Percentiles rank a stretch among this genome's conserved stretches.
Evolutionary conservation across 2,888 invertebrate species (phyloP).

Genomic region (Papilio demoleus): DNA sequence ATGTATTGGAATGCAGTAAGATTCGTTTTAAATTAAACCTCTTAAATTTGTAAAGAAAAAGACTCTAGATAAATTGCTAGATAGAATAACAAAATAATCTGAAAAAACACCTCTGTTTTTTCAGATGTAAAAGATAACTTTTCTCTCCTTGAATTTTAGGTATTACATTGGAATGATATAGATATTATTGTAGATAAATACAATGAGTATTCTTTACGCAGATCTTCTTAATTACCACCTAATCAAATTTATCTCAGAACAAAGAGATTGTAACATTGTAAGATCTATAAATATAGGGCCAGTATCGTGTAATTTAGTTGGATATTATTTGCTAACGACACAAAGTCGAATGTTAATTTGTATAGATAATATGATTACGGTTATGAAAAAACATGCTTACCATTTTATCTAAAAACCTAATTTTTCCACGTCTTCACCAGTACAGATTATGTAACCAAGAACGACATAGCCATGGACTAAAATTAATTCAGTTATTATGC

Average conservation of each 20-base stretch:
- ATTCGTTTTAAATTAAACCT: background rate
- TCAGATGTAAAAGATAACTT: background rate
- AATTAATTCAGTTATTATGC: slow-evolving; percentile 23
- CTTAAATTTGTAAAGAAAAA: background rate
- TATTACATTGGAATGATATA: background rate
- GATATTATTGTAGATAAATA: slow-evolving; percentile 14
- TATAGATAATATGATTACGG: no score
- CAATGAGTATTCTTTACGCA: slow-evolving; percentile 40
- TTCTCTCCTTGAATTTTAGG: background rate
- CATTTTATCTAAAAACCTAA: background rate
- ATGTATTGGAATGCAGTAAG: slow-evolving; percentile 47
- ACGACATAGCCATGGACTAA: slow-evolving; percentile 3
- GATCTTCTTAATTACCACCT: slow-evolving; percentile 5
- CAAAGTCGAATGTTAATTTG: no score
- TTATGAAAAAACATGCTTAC: background rate
- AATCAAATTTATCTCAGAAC: background rate
- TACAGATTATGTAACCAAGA: background rate
- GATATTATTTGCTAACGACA: background rate
- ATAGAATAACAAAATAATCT: no score
- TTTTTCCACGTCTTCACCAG: background rate
- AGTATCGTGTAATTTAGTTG: background rate
- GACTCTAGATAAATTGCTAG: background rate
- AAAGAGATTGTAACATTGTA: slow-evolving; percentile 3
- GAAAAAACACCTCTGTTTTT: no score
- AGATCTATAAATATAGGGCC: background rate